Evolutionary conservation across 2,113 vertebrate genomes (phyloP).

Genomic region (Diadophis punctatus): DNA sequence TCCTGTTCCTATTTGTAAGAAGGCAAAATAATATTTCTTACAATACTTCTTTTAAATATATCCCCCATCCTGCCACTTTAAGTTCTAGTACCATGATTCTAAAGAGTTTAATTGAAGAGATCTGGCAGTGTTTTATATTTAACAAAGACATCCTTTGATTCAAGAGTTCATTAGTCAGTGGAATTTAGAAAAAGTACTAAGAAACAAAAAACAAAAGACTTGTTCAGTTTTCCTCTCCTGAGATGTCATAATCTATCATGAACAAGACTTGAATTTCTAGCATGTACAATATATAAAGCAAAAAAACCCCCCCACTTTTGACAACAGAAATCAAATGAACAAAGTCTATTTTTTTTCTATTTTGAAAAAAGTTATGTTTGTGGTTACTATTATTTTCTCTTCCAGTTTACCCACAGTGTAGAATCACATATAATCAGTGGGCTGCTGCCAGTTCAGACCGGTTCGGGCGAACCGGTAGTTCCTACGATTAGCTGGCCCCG

Average conservation of each 20-base stretch:
- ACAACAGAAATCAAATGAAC: neutral
- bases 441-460: no score
- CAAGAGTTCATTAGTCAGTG: conserved; percentile 26
- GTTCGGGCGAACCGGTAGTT: no score
- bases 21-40: neutral
- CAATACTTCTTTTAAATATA: neutral
- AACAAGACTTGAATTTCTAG: conserved; percentile 21
- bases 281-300: neutral
- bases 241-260: conserved; percentile 19
- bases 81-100: neutral
- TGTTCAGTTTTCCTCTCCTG: conserved; percentile 17
- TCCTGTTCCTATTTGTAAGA: neutral
- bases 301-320: neutral
- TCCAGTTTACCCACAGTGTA: neutral
- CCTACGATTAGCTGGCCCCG: no score
- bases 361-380: neutral
- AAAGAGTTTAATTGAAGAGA: conserved; percentile 8
- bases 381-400: neutral
- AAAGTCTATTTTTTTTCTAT: neutral
- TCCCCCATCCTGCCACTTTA: neutral
- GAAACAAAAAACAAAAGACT: conserved; percentile 11
- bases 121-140: conserved; percentile 7
- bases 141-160: conserved; percentile 24
- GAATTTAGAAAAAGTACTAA: conserved; percentile 15
- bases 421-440: neutral